Base-by-base conservation (phyloP, 2,888 invertebrate genomes). In the Malthinus seriepunctatus region DNA sequence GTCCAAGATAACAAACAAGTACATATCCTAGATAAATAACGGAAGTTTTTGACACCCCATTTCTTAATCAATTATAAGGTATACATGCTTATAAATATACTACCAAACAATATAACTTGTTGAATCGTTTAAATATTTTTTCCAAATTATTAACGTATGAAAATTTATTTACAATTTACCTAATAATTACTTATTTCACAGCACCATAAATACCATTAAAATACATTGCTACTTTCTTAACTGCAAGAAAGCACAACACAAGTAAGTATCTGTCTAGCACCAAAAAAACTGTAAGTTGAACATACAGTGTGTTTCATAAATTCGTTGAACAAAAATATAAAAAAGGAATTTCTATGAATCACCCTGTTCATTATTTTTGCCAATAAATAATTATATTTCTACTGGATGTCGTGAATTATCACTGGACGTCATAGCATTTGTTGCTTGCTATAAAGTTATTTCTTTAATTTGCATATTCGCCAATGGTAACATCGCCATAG, bases 371-470 rank as follows among this genome's bases (percentile, higher is more conserved):
- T 9, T 15, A 12, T 39, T 42, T 42, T 15, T 15, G 12, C 7
- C 12, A 42, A 42, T 9, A 23, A 42, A 45, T 10, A 11, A 62
- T 70, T 73, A 78, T 58, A 78, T 78, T 70, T 77, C 75, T 62
- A 78, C 74, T 11, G 78, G 77, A 66, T 73, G 74, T 47, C 69
- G 68, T 50, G 74, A 71, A 64, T 77, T 78, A 38, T 77, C 67
- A 69, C 78, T 79, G 55, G 78, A 74, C 49, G 75, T 70, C 63
- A 75, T 71, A 32, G 67, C 57, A 12, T 63, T 60, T 8, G 60
- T 50, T 46, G 68, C 67, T 64, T 78, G 78, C 78, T 79, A 78
- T 77, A 78, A 78, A 0, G 73, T 61, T 14, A 73, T 66, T 55
- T 78, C 77, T 44, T 76, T 77, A 42, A 75, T 71, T 64, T 73